A percentile compares a stretch with the other conserved stretches of the same genome.
These are phyloP conservation scores for Thripadectes ignobilis DNA, from an alignment of 2,797 vertebrate genomes.

Conservation along the genomic window DNA sequence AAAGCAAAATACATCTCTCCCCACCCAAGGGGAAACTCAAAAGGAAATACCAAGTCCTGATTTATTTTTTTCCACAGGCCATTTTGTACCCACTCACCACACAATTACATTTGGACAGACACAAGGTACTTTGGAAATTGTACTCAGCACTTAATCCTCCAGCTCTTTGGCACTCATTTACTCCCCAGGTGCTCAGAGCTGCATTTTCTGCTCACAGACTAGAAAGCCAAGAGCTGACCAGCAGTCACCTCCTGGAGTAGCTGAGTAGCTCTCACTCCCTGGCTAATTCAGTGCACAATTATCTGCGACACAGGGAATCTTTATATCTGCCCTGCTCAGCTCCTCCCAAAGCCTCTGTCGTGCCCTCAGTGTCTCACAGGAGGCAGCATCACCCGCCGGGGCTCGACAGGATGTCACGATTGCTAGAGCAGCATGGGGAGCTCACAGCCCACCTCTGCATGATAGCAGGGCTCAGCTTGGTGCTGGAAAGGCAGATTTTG, in stretches of 20 bases:
- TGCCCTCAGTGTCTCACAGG: neutral
- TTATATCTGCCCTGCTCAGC: neutral
- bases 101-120: neutral
- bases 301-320: neutral
- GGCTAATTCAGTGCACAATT: neutral
- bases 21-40: neutral
- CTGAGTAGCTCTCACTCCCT: neutral
- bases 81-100: neutral
- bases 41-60: neutral
- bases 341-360: neutral
- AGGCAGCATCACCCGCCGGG: neutral
- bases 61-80: neutral
- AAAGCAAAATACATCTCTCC: neutral
- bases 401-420: neutral
- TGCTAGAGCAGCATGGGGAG: neutral
- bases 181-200: conserved; percentile 28
- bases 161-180: neutral
- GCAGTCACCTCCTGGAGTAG: neutral
- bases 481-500: neutral
- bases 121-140: neutral
- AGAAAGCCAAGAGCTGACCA: neutral
- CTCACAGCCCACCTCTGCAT: fast-evolving
- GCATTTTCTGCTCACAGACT: neutral
- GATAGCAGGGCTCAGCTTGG: neutral
- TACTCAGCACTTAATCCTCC: neutral